Evolutionary conservation across 2,113 vertebrate species (phyloP).

Genomic region (Oenanthe melanoleuca): DNA sequence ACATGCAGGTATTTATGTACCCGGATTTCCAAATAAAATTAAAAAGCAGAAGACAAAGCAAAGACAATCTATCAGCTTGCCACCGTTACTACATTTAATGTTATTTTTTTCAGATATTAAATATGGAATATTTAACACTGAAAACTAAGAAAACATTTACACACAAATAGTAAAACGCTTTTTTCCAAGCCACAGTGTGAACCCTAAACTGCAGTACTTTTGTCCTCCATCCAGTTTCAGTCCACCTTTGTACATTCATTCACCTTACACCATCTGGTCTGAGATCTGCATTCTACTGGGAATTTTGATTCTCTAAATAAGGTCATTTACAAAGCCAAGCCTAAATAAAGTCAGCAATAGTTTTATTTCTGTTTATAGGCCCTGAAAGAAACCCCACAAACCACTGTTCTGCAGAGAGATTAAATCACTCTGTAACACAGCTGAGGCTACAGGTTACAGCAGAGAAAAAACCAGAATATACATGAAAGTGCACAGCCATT

Average conservation of each 20-base stretch:
- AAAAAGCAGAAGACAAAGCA: not conserved
- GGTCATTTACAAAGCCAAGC: not conserved
- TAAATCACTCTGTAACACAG: not conserved
- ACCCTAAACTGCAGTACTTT: not conserved
- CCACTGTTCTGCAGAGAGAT: not conserved
- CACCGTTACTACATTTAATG: not conserved
- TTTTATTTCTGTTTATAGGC: conserved; percentile 4
- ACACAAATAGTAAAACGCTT: not conserved
- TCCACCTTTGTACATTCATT: not conserved
- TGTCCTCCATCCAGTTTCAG: not conserved
- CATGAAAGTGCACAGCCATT: not conserved
- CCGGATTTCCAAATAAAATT: not conserved
- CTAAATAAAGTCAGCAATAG: not conserved
- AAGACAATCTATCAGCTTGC: not conserved
- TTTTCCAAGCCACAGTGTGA: not conserved
- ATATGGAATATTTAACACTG: not conserved
- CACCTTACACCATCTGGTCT: not conserved
- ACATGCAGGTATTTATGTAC: not conserved
- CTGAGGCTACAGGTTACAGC: not conserved
- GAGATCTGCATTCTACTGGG: not conserved
- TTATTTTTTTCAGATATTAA: not conserved
- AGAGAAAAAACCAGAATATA: not conserved
- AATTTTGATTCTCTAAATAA: not conserved
- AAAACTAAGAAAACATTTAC: not conserved
- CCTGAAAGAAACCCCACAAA: not conserved